Base-by-base conservation (phyloP, 1,140 invertebrate genomes). In the Bicyclus anynana region DNA sequence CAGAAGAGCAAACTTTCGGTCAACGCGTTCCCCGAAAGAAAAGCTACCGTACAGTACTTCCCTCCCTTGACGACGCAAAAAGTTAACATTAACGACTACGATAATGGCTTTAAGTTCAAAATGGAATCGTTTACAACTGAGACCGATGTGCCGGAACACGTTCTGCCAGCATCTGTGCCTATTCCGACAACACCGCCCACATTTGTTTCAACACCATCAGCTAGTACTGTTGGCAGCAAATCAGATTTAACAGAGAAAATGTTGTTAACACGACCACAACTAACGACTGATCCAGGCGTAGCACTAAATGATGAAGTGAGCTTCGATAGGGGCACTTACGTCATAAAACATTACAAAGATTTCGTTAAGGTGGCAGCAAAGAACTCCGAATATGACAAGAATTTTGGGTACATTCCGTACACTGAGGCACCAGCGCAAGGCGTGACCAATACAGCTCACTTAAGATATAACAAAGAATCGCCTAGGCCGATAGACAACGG, bases 1-100 rank as follows among this genome's bases (percentile, higher is more conserved):
- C 5, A 23, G 26, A 35, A 16, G 23, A 9, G 37, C 29, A 38
- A 53, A 57, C 12, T 16, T 12, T 1, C 38, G 26, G 2, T 17
- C 26, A 16, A 53, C 37, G 13, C 49, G 33, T 16, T 69, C 64
- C 48, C 54, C 13, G 77, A 84, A 18, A 76, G 80, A 47, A 69
- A 74, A 46, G 74, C 76, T 4, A 81, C 82, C 7, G 38, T 85
- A 13, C 80, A 85, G 53, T 84, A 84, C 47, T 87, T 85, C 58
- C 80, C 82, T 26, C 84, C 84, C 1, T 53, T 69, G 20, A 69
- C 59, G 21, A 71, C 65, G 3, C 62, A 69, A 29, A 78, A 75
- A 42, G 63, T 72, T 1, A 73, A 67, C 42, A 49, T 72, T 10
- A 71, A 75, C 21, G 74, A 75, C 40, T 74, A 75, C 17, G 67